phyloP scores from a whole-genome alignment of 1,140 invertebrate species.

The Cyclargus thomasi region DNA sequence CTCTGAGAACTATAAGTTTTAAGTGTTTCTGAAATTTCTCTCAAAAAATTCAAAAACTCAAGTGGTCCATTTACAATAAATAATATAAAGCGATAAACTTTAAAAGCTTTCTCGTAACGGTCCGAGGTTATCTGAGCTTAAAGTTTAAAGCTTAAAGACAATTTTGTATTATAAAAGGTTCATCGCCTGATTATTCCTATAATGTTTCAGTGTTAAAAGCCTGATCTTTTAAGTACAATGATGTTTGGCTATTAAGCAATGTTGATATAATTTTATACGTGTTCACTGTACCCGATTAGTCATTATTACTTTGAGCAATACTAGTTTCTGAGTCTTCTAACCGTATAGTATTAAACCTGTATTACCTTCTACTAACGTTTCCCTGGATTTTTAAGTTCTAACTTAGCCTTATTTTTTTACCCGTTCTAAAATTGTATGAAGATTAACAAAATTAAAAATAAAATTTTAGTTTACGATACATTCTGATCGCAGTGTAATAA shows the following conservation, averaged over 20 bases:
- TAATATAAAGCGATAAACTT: conserved; percentile 58
- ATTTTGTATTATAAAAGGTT: conserved; percentile 22
- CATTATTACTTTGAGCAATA: too few relatives aligned
- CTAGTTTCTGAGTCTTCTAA: too few relatives aligned
- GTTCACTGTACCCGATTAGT: too few relatives aligned
- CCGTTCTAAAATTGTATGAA: too few relatives aligned
- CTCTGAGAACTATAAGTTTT: conserved; percentile 37
- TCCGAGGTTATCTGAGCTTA: conserved; percentile 42
- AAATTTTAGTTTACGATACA: not conserved
- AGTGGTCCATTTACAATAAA: conserved; percentile 63
- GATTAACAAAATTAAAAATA: too few relatives aligned
- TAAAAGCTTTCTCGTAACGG: conserved; percentile 61
- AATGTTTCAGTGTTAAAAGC: not conserved
- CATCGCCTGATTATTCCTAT: not conserved
- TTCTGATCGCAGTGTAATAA: not conserved
- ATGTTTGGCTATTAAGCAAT: not conserved
- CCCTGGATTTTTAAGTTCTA: too few relatives aligned
- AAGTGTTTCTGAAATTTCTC: conserved; percentile 36
- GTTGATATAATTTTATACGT: not conserved
- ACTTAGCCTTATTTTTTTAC: too few relatives aligned
- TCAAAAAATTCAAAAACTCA: conserved; percentile 35
- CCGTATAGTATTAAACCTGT: too few relatives aligned
- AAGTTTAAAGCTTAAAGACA: conserved; percentile 34
- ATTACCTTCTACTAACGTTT: too few relatives aligned
- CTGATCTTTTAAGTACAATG: not conserved